phyloP scores from a whole-genome alignment of 2,888 invertebrate species.

The Cephus rjabovi region DNA sequence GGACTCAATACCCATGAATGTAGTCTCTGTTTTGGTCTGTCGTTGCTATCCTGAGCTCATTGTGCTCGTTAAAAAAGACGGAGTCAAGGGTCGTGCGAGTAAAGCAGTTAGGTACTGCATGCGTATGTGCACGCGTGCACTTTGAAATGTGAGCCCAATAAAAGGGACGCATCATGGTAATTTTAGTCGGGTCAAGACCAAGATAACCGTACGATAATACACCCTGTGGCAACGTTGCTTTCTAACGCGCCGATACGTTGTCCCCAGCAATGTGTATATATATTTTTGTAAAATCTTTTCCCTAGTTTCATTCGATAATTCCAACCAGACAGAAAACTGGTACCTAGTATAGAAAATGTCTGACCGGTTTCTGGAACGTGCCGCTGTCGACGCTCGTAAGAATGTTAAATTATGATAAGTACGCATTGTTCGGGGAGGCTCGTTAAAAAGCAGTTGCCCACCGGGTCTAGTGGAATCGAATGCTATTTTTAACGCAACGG shows the following conservation, averaged over 20 bases:
- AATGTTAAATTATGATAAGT: slow-evolving; percentile 22
- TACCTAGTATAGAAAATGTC: neutral
- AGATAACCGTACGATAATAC: neutral
- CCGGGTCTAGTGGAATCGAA: neutral
- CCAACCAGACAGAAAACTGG: neutral
- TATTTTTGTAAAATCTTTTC: neutral
- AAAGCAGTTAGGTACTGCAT: neutral
- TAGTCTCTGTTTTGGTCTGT: slow-evolving; percentile 8
- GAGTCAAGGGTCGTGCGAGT: neutral
- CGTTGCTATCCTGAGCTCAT: neutral
- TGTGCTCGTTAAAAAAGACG: neutral
- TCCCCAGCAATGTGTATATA: neutral
- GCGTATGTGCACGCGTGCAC: neutral
- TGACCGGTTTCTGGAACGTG: slow-evolving; percentile 3
- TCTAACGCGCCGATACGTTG: neutral
- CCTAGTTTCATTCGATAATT: neutral
- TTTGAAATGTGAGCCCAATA: neutral
- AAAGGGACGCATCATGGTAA: neutral
- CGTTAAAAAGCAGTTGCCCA: neutral
- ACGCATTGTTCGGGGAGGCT: slow-evolving; percentile 13
- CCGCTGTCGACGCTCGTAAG: slow-evolving; percentile 6
- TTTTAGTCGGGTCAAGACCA: neutral
- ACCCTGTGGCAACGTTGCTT: neutral
- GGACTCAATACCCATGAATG: slow-evolving; percentile 15
- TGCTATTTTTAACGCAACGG: neutral